These are phyloP conservation scores for Conus betulinus DNA, from an alignment of 1,140 invertebrate species.

Conservation along the genomic window DNA sequence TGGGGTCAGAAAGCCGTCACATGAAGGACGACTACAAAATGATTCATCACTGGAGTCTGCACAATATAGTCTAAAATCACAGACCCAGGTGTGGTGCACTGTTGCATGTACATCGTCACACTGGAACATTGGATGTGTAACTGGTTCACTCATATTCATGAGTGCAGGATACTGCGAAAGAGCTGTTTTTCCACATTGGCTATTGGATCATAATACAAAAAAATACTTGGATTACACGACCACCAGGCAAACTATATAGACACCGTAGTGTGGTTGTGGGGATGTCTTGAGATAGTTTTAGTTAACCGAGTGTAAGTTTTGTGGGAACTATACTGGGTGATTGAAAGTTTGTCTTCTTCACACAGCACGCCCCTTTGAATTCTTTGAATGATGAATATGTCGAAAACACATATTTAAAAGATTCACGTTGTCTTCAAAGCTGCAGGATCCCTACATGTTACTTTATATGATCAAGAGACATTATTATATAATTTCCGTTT, in stretches of 20 bases:
- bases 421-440: no score
- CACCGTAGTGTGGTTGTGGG: neutral
- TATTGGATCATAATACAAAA: neutral
- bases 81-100: slow-evolving; percentile 3
- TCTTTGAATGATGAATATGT: no score
- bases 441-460: no score
- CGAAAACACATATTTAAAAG: no score
- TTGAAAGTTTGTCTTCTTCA: no score
- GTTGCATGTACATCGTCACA: neutral
- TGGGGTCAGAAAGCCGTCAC: neutral
- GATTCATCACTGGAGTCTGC: neutral
- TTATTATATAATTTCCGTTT: no score
- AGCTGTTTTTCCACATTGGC: neutral
- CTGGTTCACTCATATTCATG: neutral
- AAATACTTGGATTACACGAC: neutral
- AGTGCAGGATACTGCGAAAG: neutral
- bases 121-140: neutral
- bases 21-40: neutral
- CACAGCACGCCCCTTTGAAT: no score
- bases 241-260: neutral
- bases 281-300: neutral
- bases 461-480: no score
- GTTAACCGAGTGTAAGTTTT: neutral
- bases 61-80: neutral
- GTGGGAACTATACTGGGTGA: neutral